Evolutionary conservation across 2,888 invertebrate genomes (phyloP).

Genomic region (Germaria angustata): DNA sequence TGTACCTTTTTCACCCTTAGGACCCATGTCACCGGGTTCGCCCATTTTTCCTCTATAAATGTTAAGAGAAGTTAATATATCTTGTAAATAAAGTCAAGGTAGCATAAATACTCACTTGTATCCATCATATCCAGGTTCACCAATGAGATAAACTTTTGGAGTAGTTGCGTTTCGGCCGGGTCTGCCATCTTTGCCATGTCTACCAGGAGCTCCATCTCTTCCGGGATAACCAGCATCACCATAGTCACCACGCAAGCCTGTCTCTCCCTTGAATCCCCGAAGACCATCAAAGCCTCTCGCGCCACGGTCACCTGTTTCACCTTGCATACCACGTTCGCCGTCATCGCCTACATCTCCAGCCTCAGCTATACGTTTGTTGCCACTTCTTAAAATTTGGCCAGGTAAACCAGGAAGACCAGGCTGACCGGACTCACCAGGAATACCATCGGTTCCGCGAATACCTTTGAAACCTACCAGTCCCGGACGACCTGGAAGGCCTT

Average conservation of each 20-base stretch:
- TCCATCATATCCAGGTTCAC: conserved; percentile 76
- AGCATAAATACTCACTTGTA: conserved; percentile 71
- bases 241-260: conserved; percentile 75
- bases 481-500: conserved; percentile 76
- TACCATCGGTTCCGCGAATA: conserved; percentile 83
- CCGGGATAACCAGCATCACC: conserved; percentile 79
- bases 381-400: conserved; percentile 72
- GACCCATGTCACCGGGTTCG: conserved; percentile 76
- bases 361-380: conserved; percentile 71
- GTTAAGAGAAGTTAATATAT: not conserved
- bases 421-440: conserved; percentile 78
- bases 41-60: conserved; percentile 81
- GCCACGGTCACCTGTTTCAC: conserved; percentile 75
- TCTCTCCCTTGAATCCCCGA: conserved; percentile 76
- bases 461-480: conserved; percentile 82
- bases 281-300: conserved; percentile 73
- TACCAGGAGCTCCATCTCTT: conserved; percentile 79
- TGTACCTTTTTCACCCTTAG: conserved; percentile 83
- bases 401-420: conserved; percentile 78
- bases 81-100: not conserved
- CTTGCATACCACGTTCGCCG: conserved; percentile 79
- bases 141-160: conserved; percentile 73
- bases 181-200: conserved; percentile 81
- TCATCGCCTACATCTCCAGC: conserved; percentile 74
- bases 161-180: conserved; percentile 80